Evolutionary conservation across 2,113 vertebrate species (phyloP).

Genomic region (Triplophysa tibetana): DNA sequence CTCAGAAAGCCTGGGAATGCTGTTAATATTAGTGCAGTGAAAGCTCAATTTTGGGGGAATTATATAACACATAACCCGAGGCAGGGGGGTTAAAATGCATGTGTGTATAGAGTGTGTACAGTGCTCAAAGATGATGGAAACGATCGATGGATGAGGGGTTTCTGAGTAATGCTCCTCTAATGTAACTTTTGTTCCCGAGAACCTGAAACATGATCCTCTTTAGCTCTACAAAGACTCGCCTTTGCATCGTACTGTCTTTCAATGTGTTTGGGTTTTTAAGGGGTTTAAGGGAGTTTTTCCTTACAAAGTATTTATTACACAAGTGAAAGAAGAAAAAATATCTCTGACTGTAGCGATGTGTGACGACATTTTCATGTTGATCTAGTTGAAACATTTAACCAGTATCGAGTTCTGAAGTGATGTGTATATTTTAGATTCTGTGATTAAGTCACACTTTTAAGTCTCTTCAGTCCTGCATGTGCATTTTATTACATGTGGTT

Average conservation of each 20-base stretch:
- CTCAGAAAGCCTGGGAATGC: not conserved
- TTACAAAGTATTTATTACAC: not conserved
- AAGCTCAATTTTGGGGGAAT: not conserved
- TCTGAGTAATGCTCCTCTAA: constrained; percentile 31
- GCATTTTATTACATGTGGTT: too few species aligned
- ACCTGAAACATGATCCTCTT: constrained; percentile 49
- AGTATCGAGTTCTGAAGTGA: too few species aligned
- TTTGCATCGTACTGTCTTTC: constrained; percentile 36
- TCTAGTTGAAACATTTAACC: too few species aligned
- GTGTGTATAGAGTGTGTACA: constrained; percentile 4
- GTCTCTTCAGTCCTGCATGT: too few species aligned
- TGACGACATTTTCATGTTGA: not conserved
- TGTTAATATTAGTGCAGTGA: not conserved
- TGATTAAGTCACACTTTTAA: too few species aligned
- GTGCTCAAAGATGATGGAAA: constrained; percentile 4
- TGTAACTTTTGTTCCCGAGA: constrained; percentile 20
- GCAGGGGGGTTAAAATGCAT: not conserved
- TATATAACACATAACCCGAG: not conserved
- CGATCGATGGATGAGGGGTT: constrained; percentile 28
- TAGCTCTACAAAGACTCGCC: constrained; percentile 43
- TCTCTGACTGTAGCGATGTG: not conserved
- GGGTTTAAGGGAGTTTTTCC: not conserved
- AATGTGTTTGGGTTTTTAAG: constrained; percentile 31
- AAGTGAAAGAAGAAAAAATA: not conserved
- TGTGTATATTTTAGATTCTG: too few species aligned